Conservation (phyloP, 2,113 vertebrate genomes). For the Upupa epops region DNA sequence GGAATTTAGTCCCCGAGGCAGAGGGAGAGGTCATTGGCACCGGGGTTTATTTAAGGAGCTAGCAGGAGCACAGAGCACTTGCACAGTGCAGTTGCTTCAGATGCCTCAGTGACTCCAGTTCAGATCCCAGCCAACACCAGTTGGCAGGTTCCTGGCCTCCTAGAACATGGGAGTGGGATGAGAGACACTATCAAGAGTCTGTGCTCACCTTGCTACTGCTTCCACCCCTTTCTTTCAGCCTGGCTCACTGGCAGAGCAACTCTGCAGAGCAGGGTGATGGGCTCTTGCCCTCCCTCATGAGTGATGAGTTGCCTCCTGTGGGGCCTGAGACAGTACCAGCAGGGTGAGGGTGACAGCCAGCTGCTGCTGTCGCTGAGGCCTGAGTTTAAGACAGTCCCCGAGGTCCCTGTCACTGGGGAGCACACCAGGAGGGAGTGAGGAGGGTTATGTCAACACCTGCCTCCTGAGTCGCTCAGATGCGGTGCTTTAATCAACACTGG, state of each 20-base stretch:
- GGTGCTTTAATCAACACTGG: neutral
- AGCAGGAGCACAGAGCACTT: neutral
- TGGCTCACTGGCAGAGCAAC: neutral
- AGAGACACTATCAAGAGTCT: no score
- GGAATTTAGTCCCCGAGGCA: neutral
- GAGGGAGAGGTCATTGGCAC: neutral
- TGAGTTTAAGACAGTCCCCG: neutral
- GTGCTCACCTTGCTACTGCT: no score
- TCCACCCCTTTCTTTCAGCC: neutral
- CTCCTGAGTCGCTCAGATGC: neutral
- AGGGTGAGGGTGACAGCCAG: fast-evolving
- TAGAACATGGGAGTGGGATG: no score
- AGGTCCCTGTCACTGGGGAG: neutral
- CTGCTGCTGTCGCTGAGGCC: neutral
- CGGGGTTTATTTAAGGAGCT: neutral
- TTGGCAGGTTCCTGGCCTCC: neutral
- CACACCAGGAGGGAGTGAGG: neutral
- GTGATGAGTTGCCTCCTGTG: neutral
- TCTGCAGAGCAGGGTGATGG: fast-evolving
- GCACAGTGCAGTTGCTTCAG: neutral
- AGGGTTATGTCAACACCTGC: neutral
- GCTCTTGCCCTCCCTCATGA: neutral
- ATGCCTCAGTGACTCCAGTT: neutral
- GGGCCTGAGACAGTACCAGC: neutral
- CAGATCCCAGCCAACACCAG: no score